phyloP scores from a whole-genome alignment of 2,797 vertebrate species.

The Smutsia gigantea region DNA sequence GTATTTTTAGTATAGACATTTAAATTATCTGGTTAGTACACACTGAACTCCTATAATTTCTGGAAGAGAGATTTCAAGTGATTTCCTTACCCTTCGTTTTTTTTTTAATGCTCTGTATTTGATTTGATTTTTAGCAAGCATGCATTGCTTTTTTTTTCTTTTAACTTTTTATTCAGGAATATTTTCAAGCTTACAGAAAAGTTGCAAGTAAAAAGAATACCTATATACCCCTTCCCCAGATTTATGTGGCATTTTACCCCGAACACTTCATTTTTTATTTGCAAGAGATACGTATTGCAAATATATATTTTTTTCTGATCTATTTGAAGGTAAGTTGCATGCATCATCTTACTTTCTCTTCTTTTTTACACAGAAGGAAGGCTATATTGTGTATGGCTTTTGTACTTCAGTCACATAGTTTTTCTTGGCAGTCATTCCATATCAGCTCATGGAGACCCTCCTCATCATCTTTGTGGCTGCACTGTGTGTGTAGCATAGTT shows the following conservation, averaged over 20 bases:
- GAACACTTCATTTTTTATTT: neutral
- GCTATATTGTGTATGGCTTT: neutral
- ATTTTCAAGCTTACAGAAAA: slow-evolving; percentile 4
- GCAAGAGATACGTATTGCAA: neutral
- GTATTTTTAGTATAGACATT: neutral
- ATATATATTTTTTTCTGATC: neutral
- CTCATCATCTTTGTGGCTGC: neutral
- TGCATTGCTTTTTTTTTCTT: neutral
- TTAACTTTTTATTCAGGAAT: neutral
- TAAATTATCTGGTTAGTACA: neutral
- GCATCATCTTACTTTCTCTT: neutral
- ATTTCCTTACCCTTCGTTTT: neutral
- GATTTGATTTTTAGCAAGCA: slow-evolving; percentile 28
- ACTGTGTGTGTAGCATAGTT: neutral
- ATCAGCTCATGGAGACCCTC: neutral
- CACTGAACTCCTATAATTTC: neutral
- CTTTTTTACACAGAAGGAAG: neutral
- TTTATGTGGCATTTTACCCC: neutral
- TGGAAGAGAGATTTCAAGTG: neutral
- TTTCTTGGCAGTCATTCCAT: neutral
- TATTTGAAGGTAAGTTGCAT: neutral
- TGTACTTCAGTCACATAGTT: neutral
- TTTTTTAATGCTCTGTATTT: neutral
- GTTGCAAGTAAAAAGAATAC: neutral
- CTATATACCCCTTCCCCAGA: neutral